Evolutionary conservation across 2,888 invertebrate species (phyloP).

Genomic region (Drosophila monieri): DNA sequence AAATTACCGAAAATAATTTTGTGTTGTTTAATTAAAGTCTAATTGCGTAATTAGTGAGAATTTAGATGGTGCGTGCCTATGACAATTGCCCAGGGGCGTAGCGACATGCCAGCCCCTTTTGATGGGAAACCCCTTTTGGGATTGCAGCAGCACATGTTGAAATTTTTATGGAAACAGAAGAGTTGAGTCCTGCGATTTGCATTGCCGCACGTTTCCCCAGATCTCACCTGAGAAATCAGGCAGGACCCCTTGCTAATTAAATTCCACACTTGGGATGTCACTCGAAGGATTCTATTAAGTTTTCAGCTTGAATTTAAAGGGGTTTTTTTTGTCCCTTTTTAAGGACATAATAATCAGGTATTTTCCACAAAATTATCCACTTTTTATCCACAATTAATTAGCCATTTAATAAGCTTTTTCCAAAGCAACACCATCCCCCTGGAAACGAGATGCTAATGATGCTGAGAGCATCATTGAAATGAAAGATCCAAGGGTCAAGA

Average conservation of each 20-base stretch:
- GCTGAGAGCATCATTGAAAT: conserved; percentile 26
- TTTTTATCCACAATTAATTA: neutral
- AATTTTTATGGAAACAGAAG: conserved; percentile 57
- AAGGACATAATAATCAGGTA: neutral
- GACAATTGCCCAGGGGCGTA: conserved; percentile 17
- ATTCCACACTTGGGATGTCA: conserved; percentile 5
- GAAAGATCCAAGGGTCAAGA: conserved; percentile 50
- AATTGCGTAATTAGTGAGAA: conserved; percentile 45
- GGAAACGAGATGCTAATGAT: conserved; percentile 18
- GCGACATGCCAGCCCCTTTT: neutral
- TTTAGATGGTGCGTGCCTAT: conserved; percentile 65
- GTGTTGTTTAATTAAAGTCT: conserved; percentile 38
- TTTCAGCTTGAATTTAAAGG: neutral
- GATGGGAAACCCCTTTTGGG: conserved; percentile 4
- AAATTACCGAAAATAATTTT: neutral
- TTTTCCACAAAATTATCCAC: neutral
- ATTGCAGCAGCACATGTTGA: conserved; percentile 59
- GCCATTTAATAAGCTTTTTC: neutral
- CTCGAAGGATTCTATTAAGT: conserved; percentile 3
- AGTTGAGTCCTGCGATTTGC: conserved; percentile 53
- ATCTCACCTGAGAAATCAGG: conserved; percentile 24
- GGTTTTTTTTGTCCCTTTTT: neutral
- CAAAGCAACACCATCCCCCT: neutral
- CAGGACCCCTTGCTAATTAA: conserved; percentile 9
- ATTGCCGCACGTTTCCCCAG: conserved; percentile 56